Evolutionary conservation across 2,113 vertebrate species (phyloP).

Genomic region (Prinia subflava): DNA sequence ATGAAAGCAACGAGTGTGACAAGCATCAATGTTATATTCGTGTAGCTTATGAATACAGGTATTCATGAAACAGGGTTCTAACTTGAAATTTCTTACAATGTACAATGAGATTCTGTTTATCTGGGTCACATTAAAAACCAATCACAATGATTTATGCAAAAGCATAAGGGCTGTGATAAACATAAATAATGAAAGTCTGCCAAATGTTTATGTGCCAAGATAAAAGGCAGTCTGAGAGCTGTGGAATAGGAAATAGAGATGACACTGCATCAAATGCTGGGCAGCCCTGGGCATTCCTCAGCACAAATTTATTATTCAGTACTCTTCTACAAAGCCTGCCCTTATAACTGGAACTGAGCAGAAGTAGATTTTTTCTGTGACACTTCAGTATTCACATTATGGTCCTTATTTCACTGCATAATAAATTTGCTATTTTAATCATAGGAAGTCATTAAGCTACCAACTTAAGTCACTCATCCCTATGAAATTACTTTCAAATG

Average conservation of each 20-base stretch:
- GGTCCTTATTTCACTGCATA: neutral
- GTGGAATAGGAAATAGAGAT: neutral
- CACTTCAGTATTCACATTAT: neutral
- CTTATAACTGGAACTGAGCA: neutral
- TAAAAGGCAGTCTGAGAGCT: neutral
- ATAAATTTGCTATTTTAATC: neutral
- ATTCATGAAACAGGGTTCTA: neutral
- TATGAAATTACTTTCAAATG: neutral
- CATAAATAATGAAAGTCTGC: neutral
- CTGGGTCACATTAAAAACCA: slow-evolving; percentile 25
- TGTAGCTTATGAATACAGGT: neutral
- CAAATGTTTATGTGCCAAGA: neutral
- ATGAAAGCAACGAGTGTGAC: neutral
- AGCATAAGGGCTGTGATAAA: neutral
- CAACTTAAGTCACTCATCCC: neutral
- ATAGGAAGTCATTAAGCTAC: neutral
- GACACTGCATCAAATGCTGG: neutral
- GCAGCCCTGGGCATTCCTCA: neutral
- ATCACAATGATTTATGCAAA: slow-evolving; percentile 35
- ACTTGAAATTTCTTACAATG: neutral
- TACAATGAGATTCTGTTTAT: neutral
- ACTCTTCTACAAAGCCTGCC: neutral
- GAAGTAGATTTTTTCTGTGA: neutral
- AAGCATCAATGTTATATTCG: neutral
- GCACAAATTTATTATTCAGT: neutral